Evolutionary conservation across 1,140 invertebrate genomes (phyloP).

Genomic region (Bombus ignitus): DNA sequence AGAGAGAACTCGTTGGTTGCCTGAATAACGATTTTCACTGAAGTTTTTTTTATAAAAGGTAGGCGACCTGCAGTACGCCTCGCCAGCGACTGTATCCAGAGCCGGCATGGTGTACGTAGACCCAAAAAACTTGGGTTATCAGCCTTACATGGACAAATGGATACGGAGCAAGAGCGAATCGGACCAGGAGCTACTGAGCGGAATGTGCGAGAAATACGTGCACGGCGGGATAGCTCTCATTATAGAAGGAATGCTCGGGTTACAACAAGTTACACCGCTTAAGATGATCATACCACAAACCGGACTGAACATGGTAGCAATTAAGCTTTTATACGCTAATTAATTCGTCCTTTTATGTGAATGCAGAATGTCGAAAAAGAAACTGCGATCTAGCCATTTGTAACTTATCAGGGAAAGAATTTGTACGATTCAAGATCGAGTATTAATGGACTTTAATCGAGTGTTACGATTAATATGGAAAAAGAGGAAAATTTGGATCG

Average conservation of each 20-base stretch:
- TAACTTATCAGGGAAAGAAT: background rate
- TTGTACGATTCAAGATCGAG: too few species aligned
- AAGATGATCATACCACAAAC: slow-evolving; percentile 93
- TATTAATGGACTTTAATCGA: too few species aligned
- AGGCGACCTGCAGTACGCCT: slow-evolving; percentile 93
- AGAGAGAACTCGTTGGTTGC: too few species aligned
- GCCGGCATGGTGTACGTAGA: slow-evolving; percentile 97
- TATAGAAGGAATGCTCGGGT: slow-evolving; percentile 89
- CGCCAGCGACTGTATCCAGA: slow-evolving; percentile 94
- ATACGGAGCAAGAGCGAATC: slow-evolving; percentile 79
- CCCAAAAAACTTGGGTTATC: slow-evolving; percentile 93
- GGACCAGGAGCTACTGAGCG: slow-evolving; percentile 84
- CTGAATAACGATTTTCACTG: background rate
- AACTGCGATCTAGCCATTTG: background rate
- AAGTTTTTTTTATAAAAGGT: slow-evolving; percentile 83
- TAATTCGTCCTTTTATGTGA: slow-evolving; percentile 17
- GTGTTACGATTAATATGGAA: too few species aligned
- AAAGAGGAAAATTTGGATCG: too few species aligned
- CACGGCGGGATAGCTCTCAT: slow-evolving; percentile 88
- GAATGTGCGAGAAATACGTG: slow-evolving; percentile 90
- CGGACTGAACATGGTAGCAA: slow-evolving; percentile 90
- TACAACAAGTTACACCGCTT: slow-evolving; percentile 87
- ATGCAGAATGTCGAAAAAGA: background rate
- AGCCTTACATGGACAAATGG: slow-evolving; percentile 93
- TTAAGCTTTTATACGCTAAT: slow-evolving; percentile 37